phyloP scores from a whole-genome alignment of 2,797 vertebrate genomes.

The Ptychadena robeensis region DNA sequence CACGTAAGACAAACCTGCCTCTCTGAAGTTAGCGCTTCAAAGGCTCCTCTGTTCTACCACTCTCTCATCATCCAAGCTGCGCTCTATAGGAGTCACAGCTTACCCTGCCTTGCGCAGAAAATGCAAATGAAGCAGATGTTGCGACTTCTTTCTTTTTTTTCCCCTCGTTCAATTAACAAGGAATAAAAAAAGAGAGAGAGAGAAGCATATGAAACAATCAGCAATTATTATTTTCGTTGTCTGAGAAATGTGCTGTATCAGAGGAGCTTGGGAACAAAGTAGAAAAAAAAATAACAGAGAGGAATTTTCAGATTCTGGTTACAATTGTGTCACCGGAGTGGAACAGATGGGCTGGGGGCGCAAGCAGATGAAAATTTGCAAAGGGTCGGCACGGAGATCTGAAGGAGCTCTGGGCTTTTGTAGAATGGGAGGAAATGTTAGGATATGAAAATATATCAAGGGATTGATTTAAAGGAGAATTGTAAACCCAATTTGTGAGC shows the following conservation, averaged over 20 bases:
- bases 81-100: slow-evolving; percentile 69
- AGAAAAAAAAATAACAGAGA: slow-evolving; percentile 21
- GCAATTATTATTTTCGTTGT: slow-evolving; percentile 61
- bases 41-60: slow-evolving; percentile 78
- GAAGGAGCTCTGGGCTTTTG: background rate
- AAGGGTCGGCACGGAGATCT: slow-evolving; percentile 45
- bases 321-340: slow-evolving; percentile 39
- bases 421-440: background rate
- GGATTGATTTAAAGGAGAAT: background rate
- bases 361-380: slow-evolving; percentile 49
- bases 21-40: slow-evolving; percentile 79
- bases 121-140: slow-evolving; percentile 84
- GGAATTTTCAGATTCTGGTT: slow-evolving; percentile 45
- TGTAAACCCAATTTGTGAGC: background rate
- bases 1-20: slow-evolving; percentile 75
- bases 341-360: slow-evolving; percentile 54
- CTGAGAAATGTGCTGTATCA: slow-evolving; percentile 60
- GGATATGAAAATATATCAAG: background rate
- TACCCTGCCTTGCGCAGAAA: slow-evolving; percentile 77
- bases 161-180: slow-evolving; percentile 75
- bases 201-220: slow-evolving; percentile 68
- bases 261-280: slow-evolving; percentile 57
- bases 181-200: slow-evolving; percentile 74
- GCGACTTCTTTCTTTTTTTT: slow-evolving; percentile 64
- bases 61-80: slow-evolving; percentile 75